Conservation (phyloP, 2,888 invertebrate species). For the Hyposoter dolosus region DNA sequence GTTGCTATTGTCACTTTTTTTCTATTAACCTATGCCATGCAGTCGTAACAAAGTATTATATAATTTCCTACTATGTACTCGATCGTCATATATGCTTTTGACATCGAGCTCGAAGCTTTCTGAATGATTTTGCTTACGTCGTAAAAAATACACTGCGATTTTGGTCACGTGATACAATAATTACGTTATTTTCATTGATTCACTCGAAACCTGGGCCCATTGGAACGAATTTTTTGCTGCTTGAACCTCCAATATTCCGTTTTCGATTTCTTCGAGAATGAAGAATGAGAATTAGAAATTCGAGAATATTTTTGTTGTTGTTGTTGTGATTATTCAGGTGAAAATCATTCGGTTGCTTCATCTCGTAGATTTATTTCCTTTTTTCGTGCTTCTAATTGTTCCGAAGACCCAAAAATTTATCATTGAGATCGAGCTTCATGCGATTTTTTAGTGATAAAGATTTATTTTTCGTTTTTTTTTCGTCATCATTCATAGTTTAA, state of each 20-base stretch:
- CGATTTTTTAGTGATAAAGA: conserved; percentile 21
- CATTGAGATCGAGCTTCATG: conserved; percentile 23
- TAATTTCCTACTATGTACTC: background rate
- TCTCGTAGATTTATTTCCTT: background rate
- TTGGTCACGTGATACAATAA: background rate
- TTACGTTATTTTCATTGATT: conserved; percentile 2
- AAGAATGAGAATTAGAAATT: no score
- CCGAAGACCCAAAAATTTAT: conserved; percentile 15
- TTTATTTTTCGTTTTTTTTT: background rate
- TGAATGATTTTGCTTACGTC: background rate
- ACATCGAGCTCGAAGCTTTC: background rate
- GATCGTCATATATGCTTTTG: background rate
- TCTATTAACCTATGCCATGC: background rate
- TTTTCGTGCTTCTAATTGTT: background rate
- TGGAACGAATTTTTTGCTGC: background rate
- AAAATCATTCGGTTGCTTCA: background rate
- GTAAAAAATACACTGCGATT: background rate
- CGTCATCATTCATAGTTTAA: background rate
- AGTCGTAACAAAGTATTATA: conserved; percentile 7
- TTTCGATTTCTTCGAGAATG: no score
- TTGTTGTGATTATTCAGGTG: background rate
- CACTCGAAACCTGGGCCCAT: background rate
- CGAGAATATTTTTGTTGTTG: background rate
- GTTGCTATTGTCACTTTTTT: conserved; percentile 15
- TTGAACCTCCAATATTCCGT: no score